These are phyloP conservation scores for Lytechinus pictus DNA, from an alignment of 35 echinoderm and acorn worm genomes.

Conservation along the genomic window DNA sequence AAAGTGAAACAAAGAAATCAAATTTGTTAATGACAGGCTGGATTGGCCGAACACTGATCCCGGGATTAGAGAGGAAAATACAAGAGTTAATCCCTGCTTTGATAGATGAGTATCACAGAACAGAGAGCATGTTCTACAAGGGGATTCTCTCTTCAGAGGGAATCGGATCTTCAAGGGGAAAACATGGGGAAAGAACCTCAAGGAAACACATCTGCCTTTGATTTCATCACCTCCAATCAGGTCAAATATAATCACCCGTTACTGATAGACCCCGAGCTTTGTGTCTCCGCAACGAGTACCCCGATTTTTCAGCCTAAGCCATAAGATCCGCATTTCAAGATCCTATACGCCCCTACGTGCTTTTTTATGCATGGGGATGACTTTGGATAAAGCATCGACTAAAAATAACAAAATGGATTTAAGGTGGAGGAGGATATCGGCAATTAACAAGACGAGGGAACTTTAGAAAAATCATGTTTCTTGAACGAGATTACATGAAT, in stretches of 20 bases:
- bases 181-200: neutral
- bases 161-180: neutral
- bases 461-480: neutral
- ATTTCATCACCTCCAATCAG: neutral
- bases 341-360: neutral
- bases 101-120: neutral
- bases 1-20: neutral
- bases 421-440: neutral
- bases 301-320: neutral
- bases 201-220: conserved; percentile 5
- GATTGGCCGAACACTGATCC: neutral
- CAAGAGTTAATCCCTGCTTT: neutral
- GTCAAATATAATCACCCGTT: neutral
- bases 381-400: conserved; percentile 2
- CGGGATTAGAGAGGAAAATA: neutral
- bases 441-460: neutral
- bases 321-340: neutral
- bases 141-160: neutral
- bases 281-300: neutral
- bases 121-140: neutral
- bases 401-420: conserved; percentile 7
- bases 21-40: neutral
- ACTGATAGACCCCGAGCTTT: neutral
- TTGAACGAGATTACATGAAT: neutral
- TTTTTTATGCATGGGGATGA: neutral